Base-by-base conservation (phyloP, 2,797 vertebrate species). In the Thunnus albacares region DNA sequence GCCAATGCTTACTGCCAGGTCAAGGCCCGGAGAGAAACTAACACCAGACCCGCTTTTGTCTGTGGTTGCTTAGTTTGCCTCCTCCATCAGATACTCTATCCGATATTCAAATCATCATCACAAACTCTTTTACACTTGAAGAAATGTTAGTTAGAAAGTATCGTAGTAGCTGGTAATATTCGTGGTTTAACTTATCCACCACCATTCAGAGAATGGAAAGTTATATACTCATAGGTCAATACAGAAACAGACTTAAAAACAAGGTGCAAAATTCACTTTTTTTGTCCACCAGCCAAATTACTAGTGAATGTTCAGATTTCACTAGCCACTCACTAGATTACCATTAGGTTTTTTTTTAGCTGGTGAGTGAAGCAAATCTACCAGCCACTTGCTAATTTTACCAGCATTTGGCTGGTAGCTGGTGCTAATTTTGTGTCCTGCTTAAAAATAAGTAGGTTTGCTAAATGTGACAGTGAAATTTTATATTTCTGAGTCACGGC, bases 1-100 rank as follows among this genome's bases (percentile, higher is more conserved):
- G 61, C 38, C 53, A 78, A 79, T 70, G 62, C 26, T 68, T 8
- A 53, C n/a, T 11, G 22, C 49, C 47, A 67, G 64, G 47, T 47
- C 55, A 71, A 51, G 58, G 58, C 28, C 51, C 8, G 6, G 57
- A 52, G 24, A 73, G n/a, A 28, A 58, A 51, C n/a, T 18, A 33
- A 28, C 49, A 74, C 28, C 17, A 79, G 41, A 2, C 17, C 5
- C 11, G 12, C 8, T 57, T 67, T 30, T 47, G 24, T 30, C 3
- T 38, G 10, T 5, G 35, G 30, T 6, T 15, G 3, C 6, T 55
- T 18, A 13, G 45, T 64, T 26, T 15, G 30, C 38, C 18, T 12
- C 33, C 28, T 24, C 33, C 22, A 67, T n/a, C 55, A 60, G 55
- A 10, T 11, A 12, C 15, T 20, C 12, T 15, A 3, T 49, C 5